A percentile compares a stretch with the other conserved stretches of the same genome.
phyloP scores from a whole-genome alignment of 35 echinoderm and acorn worm genomes.

The Lytechinus pictus region DNA sequence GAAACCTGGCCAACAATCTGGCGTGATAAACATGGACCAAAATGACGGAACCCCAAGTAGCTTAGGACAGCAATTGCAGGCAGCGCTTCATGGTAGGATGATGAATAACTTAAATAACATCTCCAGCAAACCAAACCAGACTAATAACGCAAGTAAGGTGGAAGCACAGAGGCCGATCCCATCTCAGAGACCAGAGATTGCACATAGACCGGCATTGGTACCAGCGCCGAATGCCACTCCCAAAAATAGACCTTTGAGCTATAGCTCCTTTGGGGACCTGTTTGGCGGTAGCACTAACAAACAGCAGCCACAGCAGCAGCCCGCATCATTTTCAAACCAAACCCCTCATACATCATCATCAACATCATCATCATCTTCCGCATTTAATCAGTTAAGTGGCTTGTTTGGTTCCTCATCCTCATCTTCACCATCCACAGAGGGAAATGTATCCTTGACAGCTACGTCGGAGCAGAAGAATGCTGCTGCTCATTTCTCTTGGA shows the following conservation, averaged over 20 bases:
- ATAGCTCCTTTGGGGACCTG: slow-evolving; percentile 44
- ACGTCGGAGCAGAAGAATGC: slow-evolving; percentile 26
- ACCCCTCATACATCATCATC: not conserved
- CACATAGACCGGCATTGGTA: not conserved
- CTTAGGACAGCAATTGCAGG: slow-evolving; percentile 33
- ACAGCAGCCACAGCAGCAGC: slow-evolving; percentile 17
- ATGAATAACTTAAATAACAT: slow-evolving; percentile 49
- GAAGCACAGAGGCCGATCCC: not conserved
- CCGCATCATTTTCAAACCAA: not conserved
- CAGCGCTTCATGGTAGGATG: slow-evolving; percentile 55
- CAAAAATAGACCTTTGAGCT: not conserved
- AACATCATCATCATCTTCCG: slow-evolving; percentile 9
- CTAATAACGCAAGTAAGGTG: not conserved
- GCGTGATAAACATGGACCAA: not conserved
- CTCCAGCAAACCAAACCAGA: slow-evolving; percentile 2
- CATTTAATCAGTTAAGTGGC: slow-evolving; percentile 21
- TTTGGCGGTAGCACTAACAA: slow-evolving; percentile 46
- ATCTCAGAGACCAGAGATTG: slow-evolving; percentile 20
- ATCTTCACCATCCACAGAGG: slow-evolving; percentile 21
- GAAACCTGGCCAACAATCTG: slow-evolving; percentile 22
- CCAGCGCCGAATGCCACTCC: not conserved
- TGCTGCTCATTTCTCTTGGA: slow-evolving; percentile 39
- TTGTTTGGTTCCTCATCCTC: slow-evolving; percentile 28
- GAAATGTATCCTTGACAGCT: not conserved
- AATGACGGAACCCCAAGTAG: not conserved